Base-by-base conservation (phyloP, 2,797 vertebrate species). In the Mormyrus proboscirostris region DNA sequence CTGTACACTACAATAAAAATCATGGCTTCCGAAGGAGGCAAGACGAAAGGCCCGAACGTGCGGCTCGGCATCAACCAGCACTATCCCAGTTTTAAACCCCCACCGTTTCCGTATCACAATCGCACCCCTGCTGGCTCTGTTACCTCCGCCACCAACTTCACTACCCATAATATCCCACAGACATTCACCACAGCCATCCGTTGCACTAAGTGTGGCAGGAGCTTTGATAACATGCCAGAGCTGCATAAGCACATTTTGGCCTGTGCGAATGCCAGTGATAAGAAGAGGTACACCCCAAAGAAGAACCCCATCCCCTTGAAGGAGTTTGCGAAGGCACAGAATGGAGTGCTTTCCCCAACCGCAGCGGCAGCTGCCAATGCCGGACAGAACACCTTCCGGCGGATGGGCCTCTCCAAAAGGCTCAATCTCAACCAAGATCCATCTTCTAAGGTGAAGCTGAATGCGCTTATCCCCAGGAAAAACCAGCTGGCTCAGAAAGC, bases 171-270 rank as follows among this genome's bases (percentile, higher is more conserved):
- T 93, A 99, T 99, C 91, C 99, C 99, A 3, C 99, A 99, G 93
- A 99, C 98, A 6, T 99, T 99, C 82, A 98, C 96, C 50, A 99
- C 98, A 7, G 98, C 99, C 88, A 99, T 99, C 89, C 96, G 98
- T 73, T 99, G 99, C 91, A 99, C 99, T 57, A 99, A 99, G 92
- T 99, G 99, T 62, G 99, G 99, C 1, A 98, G 98, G 65, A 97
- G 99, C n/a, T 98, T 99, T 6, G 98, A 99, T 92, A 99, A 99
- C 93, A 99, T 99, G 98, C 99, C 99, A 0, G 98, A 99, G 91
- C 94, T 99, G 29, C 99, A 99, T 94, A 99, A 97, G 90, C 98
- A 99, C 89, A 99, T 99, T 89, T 89, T 99, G 91, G 97, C 96
- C 0, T 99, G 99, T 88, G 99, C 99, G 0, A 99, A 97, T 65